A percentile compares a stretch with the other conserved stretches of the same genome.
These are phyloP conservation scores for Pollachius pollachius DNA, from an alignment of 2,113 vertebrate genomes.

Conservation along the genomic window DNA sequence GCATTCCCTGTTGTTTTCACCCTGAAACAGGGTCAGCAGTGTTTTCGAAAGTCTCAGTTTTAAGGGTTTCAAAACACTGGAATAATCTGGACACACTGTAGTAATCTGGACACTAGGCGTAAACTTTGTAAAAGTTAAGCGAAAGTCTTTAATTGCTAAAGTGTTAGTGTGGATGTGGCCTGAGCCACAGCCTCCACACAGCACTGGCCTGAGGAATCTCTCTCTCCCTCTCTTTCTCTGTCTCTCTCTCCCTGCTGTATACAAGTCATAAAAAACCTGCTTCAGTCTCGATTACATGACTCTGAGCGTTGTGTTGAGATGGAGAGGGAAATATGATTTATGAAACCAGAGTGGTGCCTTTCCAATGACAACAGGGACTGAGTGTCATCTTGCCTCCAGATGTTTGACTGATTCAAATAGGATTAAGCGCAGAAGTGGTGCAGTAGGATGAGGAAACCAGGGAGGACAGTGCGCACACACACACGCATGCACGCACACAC, in stretches of 20 bases:
- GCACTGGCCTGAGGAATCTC: slow-evolving; percentile 26
- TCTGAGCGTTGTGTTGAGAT: slow-evolving; percentile 58
- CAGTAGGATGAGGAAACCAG: slow-evolving; percentile 28
- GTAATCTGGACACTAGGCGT: too few relatives aligned
- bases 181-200: slow-evolving; percentile 7
- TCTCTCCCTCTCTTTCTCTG: slow-evolving; percentile 8
- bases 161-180: too few relatives aligned
- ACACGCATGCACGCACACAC: slow-evolving; percentile 1
- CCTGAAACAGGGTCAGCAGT: too few relatives aligned
- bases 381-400: slow-evolving; percentile 55
- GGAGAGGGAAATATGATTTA: slow-evolving; percentile 44
- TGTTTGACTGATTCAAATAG: slow-evolving; percentile 63
- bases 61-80: too few relatives aligned
- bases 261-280: slow-evolving; percentile 36
- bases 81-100: too few relatives aligned
- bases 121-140: too few relatives aligned
- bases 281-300: slow-evolving; percentile 51
- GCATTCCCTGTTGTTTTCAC: too few relatives aligned
- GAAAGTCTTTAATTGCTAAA: too few relatives aligned
- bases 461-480: slow-evolving; percentile 34
- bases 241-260: slow-evolving; percentile 24
- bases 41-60: too few relatives aligned
- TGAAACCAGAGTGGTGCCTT: slow-evolving; percentile 50
- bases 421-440: slow-evolving; percentile 40
- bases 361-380: slow-evolving; percentile 11